Evolutionary conservation across 1,140 invertebrate species (phyloP), one percentile per base, ranked within the genome.

Genomic region (Ostrea edulis): DNA sequence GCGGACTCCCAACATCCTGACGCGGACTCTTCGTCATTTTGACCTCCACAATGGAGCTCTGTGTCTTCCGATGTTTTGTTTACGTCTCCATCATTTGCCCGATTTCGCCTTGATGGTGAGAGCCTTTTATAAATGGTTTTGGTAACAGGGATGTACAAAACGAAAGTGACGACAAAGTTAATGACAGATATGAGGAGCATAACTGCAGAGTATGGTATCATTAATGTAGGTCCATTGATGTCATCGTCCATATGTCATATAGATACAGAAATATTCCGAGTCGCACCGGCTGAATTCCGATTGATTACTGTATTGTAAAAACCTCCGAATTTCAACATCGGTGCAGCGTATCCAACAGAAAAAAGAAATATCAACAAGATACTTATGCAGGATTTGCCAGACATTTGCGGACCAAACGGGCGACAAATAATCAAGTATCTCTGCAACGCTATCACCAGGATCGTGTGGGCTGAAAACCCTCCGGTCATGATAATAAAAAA

Each of bases 71-170:
- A 77, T 22, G 68, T 77, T 11, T 35, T 35, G 14, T 35, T 25
- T 11, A 25, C 35, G 25, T 77, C 68, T 77, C 0, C 68, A 35
- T 77, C 68, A 77, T 25, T 77, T 12, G 68, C 12, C 14, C 68
- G 22, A 17, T 77, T 29, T 25, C 68, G 22, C 12, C 25, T 25
- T 22, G 25, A 14, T 29, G 68, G 68, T 0, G 68, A 77, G 9
- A 77, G 68, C 11, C 25, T 77, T 77, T 25, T 25, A 77, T 77
- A 77, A 35, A 77, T 77, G 1, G 68, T 77, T 77, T 77, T 77
- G 9, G 68, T 77, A 1, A 77, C 68, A 2, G 68, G 68, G 17
- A 77, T 77, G 25, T 77, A 77, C 29, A 77, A 14, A 35, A 12
- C 68, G 68, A 25, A 29, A 0, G 68, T 77, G 22, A 77, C 68